Percentiles rank a stretch among this genome's conserved stretches.
These are phyloP conservation scores for Hemibagrus wyckioides DNA, from an alignment of 2,113 vertebrate genomes.

Conservation along the genomic window DNA sequence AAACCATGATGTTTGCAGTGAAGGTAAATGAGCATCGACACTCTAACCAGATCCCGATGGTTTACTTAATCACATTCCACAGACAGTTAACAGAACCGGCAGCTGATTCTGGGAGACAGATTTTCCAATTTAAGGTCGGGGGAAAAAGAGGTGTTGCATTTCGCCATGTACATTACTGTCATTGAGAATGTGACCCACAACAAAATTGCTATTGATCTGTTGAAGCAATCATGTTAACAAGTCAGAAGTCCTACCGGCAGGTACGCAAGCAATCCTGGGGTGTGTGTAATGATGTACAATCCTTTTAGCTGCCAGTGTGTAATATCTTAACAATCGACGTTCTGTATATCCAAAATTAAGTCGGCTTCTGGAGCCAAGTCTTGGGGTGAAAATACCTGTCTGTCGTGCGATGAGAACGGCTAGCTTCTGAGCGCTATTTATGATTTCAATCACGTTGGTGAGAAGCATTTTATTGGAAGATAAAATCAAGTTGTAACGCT, in stretches of 20 bases:
- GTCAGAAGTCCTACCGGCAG: conserved; percentile 16
- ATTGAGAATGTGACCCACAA: conserved; percentile 69
- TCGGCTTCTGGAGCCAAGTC: conserved; percentile 25
- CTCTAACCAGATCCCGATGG: conserved; percentile 9
- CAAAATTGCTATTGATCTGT: conserved; percentile 65
- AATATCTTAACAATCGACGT: conserved; percentile 44
- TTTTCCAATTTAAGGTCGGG: conserved; percentile 52
- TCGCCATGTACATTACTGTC: conserved; percentile 61
- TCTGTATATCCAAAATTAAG: conserved; percentile 38
- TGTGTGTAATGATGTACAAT: conserved; percentile 24
- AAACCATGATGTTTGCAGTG: conserved; percentile 10
- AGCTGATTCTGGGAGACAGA: conserved; percentile 51
- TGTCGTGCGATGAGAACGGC: conserved; percentile 27
- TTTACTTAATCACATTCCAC: conserved; percentile 46
- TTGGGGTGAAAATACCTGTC: neutral
- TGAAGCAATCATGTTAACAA: conserved; percentile 61
- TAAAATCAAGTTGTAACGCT: conserved; percentile 53
- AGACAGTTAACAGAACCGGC: conserved; percentile 37
- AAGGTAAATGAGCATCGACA: neutral
- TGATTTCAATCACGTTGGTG: conserved; percentile 27
- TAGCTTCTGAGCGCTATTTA: conserved; percentile 34
- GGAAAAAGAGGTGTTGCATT: conserved; percentile 58
- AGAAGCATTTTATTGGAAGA: conserved; percentile 36
- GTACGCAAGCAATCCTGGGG: conserved; percentile 41
- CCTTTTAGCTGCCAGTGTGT: conserved; percentile 16